Base-by-base conservation (phyloP, 2,888 invertebrate species). In the Chrysolina oricalcia region DNA sequence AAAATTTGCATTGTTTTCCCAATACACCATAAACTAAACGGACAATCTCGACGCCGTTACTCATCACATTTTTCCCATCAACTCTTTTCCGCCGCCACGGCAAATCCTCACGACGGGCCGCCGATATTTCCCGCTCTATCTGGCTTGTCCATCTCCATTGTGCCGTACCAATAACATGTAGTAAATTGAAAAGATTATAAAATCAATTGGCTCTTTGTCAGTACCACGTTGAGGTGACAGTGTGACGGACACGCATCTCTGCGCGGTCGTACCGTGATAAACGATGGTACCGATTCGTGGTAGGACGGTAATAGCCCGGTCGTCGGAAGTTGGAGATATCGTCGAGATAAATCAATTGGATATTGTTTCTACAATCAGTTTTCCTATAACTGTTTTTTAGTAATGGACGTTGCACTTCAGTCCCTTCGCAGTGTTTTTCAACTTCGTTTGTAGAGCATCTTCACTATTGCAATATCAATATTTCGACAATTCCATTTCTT, bases 101-200 rank as follows among this genome's bases (percentile, higher is more conserved):
- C 83, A 83, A 85, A 84, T 83, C 80, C 83, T 84, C 86, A 79
- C 87, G 80, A 83, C 86, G 83, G 83, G 86, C 81, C 82, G 85
- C 83, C 85, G 81, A 80, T 85, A 83, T 84, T 56, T 40, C 81
- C 76, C 53, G 82, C 81, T 53, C 79, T 88, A 88, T 88, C 88
- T 83, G 62, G 78, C 85, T 75, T 89, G 89, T 89, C 87, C 87
- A 89, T 89, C 89, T 86, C 87, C 83, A 89, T 88, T 88, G 89
- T 89, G 87, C 86, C 87, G 86, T 87, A 87, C 86, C 88, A 88
- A 89, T 88, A 89, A 89, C 88, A 89, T 87, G 87, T 85, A 87
- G 87, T 87, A 88, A 88, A 89, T 89, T 89, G 89, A 89, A 89
- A 88, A 88, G 88, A 81, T 81, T 81, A 89, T 87, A 89, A 87